A percentile compares a stretch with the other conserved stretches of the same genome.
These are phyloP conservation scores for Empidonax alnorum DNA, from an alignment of 2,113 vertebrate genomes.

Conservation along the genomic window DNA sequence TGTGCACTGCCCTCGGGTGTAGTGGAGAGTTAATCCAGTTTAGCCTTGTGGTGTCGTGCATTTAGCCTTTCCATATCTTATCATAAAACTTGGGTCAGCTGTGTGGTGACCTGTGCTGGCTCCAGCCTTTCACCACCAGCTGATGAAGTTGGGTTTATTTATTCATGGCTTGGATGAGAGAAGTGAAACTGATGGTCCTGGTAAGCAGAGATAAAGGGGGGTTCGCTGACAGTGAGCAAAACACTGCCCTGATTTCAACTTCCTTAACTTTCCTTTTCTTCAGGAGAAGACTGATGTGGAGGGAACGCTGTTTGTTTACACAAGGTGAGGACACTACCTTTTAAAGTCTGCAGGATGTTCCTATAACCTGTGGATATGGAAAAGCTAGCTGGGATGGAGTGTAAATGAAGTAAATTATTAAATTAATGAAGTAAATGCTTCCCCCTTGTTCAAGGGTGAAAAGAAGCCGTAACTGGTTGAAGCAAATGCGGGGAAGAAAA, in stretches of 20 bases:
- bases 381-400: neutral
- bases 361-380: neutral
- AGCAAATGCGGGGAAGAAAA: neutral
- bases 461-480: neutral
- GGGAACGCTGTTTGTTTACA: slow-evolving; percentile 95
- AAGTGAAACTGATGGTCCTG: neutral
- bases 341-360: neutral
- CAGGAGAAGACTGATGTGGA: slow-evolving; percentile 98
- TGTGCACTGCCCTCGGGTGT: fast-evolving
- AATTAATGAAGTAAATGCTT: neutral
- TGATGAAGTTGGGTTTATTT: neutral
- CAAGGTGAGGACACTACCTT: slow-evolving; percentile 78
- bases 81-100: neutral
- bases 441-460: neutral
- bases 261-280: slow-evolving; percentile 31
- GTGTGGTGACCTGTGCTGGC: neutral
- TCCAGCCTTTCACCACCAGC: neutral
- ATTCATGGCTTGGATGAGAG: neutral
- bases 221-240: neutral
- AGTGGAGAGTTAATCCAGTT: neutral
- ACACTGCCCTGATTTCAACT: neutral
- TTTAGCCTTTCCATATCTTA: neutral
- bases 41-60: fast-evolving
- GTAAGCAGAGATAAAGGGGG: neutral
- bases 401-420: neutral